A percentile compares a stretch with the other conserved stretches of the same genome.
phyloP scores from a whole-genome alignment of 2,888 invertebrate species.

The Diabrotica balteata region DNA sequence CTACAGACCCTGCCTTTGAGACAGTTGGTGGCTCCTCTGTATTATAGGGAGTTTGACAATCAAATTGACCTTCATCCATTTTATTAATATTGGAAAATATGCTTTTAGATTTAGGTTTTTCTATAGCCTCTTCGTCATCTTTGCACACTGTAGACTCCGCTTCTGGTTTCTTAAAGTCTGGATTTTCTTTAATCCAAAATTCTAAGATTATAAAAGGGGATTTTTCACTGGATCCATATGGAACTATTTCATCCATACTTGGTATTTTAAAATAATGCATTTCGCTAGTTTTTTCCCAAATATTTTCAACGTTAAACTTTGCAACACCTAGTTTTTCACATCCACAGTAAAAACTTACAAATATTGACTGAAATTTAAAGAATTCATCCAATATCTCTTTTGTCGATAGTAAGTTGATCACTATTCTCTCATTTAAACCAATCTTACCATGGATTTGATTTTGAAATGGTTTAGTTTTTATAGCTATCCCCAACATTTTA shows the following conservation, averaged over 20 bases:
- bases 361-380: constrained; percentile 49
- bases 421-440: constrained; percentile 54
- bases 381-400: constrained; percentile 49
- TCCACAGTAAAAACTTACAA: constrained; percentile 51
- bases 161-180: constrained; percentile 10
- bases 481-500: constrained; percentile 53
- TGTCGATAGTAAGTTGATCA: constrained; percentile 49
- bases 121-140: constrained; percentile 27
- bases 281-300: constrained; percentile 40
- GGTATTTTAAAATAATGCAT: constrained; percentile 49
- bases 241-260: constrained; percentile 47
- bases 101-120: constrained; percentile 33
- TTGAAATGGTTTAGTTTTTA: constrained; percentile 55
- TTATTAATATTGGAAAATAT: constrained; percentile 36
- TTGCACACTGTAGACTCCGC: background rate
- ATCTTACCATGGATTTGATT: constrained; percentile 52
- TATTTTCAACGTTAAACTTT: constrained; percentile 44
- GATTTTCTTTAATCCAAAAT: constrained; percentile 41
- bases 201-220: constrained; percentile 51
- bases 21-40: constrained; percentile 13
- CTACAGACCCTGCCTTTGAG: background rate
- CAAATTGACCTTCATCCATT: constrained; percentile 20
- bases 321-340: constrained; percentile 51
- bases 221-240: constrained; percentile 41
- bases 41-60: constrained; percentile 1